These are phyloP conservation scores for Taxidea taxus DNA, from an alignment of 2,113 vertebrate genomes.

Conservation along the genomic window DNA sequence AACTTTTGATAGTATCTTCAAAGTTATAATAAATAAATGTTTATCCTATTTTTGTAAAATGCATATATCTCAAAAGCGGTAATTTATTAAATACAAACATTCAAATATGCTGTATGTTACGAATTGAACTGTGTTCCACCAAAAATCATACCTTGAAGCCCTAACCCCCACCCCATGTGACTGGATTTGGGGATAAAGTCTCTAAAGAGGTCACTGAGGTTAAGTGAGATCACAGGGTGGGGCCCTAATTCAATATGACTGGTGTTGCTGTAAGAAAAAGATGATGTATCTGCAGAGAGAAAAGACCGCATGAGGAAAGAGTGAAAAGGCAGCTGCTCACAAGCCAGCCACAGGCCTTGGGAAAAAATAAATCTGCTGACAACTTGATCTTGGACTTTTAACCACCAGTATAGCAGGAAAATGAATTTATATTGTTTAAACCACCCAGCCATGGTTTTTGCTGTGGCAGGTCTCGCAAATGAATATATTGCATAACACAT, in stretches of 20 bases:
- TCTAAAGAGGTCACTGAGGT: background rate
- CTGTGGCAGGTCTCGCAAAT: background rate
- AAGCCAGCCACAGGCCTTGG: background rate
- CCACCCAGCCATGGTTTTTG: background rate
- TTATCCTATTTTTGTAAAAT: background rate
- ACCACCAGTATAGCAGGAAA: background rate
- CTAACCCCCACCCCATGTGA: background rate
- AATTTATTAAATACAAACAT: background rate
- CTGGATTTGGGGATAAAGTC: background rate
- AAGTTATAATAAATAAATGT: background rate
- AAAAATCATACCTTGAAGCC: background rate
- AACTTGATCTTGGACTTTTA: background rate
- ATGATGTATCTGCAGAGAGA: background rate
- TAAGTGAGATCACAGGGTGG: background rate
- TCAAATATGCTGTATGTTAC: background rate
- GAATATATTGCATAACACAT: background rate
- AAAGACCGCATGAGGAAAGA: background rate
- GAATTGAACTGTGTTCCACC: background rate
- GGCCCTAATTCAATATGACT: background rate
- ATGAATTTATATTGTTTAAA: background rate
- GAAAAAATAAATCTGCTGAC: background rate
- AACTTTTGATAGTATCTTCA: background rate
- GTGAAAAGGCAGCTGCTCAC: background rate
- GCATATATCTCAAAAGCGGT: background rate
- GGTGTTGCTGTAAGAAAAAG: background rate